These are phyloP conservation scores for Poecile montanus DNA, from an alignment of 2,797 vertebrate genomes.

Conservation along the genomic window DNA sequence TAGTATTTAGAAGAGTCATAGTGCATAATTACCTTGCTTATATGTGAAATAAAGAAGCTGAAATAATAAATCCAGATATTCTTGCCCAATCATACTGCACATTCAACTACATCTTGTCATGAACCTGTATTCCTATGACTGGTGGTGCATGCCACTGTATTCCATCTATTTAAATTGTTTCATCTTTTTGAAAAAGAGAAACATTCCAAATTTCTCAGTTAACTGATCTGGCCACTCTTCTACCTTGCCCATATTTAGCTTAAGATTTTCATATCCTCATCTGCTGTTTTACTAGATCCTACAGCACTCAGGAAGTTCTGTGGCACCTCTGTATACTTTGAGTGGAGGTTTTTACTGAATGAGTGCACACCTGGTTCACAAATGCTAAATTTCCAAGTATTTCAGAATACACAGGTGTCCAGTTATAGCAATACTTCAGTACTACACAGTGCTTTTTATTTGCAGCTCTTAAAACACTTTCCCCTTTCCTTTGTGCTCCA, in stretches of 20 bases:
- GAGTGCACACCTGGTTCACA: constrained; percentile 2
- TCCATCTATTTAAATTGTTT: background rate
- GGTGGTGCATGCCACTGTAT: background rate
- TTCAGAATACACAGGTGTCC: constrained; percentile 38
- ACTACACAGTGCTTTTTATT: background rate
- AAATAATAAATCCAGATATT: background rate
- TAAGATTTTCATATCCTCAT: background rate
- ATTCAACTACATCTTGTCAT: background rate
- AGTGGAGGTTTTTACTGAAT: background rate
- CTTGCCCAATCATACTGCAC: background rate
- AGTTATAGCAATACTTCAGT: background rate
- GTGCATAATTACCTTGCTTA: background rate
- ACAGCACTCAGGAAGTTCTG: constrained; percentile 52
- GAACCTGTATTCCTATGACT: background rate
- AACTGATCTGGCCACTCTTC: background rate
- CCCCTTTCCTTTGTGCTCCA: constrained; percentile 60
- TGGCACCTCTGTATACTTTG: background rate
- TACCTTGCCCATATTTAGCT: background rate
- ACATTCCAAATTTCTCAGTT: background rate
- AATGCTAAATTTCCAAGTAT: background rate
- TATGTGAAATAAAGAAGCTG: background rate
- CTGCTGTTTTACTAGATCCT: background rate
- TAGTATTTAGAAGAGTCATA: background rate
- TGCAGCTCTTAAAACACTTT: constrained; percentile 11
- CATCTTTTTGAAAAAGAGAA: background rate